phyloP scores from a whole-genome alignment of 92 coral and sea anemone species.

The Palythoa grandis region DNA sequence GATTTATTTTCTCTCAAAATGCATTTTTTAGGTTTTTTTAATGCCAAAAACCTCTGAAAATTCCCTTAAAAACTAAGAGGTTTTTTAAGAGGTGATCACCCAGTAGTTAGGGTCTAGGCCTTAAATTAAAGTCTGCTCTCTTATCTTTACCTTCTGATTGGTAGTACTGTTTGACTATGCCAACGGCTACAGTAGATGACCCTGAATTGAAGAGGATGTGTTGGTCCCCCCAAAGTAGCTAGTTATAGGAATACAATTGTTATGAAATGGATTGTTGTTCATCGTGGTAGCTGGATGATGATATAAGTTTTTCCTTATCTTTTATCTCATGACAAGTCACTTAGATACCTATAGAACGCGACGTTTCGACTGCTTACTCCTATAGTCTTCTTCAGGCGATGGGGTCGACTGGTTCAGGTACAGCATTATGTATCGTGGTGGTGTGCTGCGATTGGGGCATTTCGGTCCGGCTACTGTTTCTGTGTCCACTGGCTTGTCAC shows the following conservation, averaged over 20 bases:
- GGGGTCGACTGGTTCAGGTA: too few relatives aligned
- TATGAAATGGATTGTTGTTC: too few relatives aligned
- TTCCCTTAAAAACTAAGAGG: background rate
- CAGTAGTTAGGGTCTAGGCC: background rate
- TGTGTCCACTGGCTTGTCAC: too few relatives aligned
- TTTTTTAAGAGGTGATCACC: background rate
- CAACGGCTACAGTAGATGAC: background rate
- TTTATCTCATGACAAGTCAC: too few relatives aligned
- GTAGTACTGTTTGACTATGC: background rate
- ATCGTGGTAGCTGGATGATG: too few relatives aligned
- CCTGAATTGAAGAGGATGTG: background rate
- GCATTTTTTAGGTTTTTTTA: background rate
- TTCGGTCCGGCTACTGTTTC: too few relatives aligned
- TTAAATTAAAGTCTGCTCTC: background rate
- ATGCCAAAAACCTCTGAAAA: background rate
- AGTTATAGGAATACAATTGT: background rate
- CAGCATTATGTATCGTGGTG: too few relatives aligned
- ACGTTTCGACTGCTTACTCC: too few relatives aligned
- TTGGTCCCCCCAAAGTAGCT: background rate
- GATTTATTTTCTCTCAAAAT: background rate
- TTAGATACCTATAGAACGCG: too few relatives aligned
- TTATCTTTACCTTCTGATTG: background rate
- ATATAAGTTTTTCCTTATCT: too few relatives aligned
- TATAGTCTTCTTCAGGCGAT: too few relatives aligned
- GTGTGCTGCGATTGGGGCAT: too few relatives aligned